A percentile compares a stretch with the other conserved stretches of the same genome.
Evolutionary conservation across 1,140 invertebrate genomes (phyloP).

Genomic region (Panagrolaimus sp.): DNA sequence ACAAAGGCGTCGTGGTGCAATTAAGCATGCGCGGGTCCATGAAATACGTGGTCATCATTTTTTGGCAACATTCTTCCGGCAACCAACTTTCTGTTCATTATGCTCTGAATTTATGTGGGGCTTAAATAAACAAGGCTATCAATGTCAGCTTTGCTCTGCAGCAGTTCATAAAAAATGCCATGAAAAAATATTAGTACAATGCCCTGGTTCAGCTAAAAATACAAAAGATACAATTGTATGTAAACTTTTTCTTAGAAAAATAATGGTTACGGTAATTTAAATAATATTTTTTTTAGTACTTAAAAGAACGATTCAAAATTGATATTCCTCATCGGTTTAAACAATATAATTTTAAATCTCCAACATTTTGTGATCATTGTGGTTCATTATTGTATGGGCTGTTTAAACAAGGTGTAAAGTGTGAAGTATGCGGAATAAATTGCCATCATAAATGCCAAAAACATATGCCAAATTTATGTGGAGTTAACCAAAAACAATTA

Average conservation of each 20-base stretch:
- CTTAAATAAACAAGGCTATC: conserved; percentile 64
- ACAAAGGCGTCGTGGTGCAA: conserved; percentile 78
- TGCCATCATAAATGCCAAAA: conserved; percentile 96
- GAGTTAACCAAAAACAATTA: conserved; percentile 91
- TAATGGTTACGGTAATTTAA: not conserved
- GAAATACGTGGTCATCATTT: conserved; percentile 80
- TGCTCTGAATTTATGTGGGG: conserved; percentile 64
- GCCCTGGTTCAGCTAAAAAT: conserved; percentile 63
- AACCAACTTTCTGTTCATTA: conserved; percentile 64
- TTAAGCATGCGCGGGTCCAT: conserved; percentile 78
- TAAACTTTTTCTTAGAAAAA: conserved; percentile 37
- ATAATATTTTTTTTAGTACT: conserved; percentile 44
- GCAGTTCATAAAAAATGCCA: conserved; percentile 65
- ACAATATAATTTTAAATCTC: conserved; percentile 86
- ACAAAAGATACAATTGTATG: conserved; percentile 64
- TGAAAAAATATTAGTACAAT: conserved; percentile 62
- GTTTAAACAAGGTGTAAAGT: conserved; percentile 90
- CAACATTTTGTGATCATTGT: conserved; percentile 99
- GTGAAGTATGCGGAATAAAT: conserved; percentile 87
- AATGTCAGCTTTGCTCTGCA: conserved; percentile 63
- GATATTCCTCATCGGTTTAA: conserved; percentile 87
- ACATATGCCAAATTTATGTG: conserved; percentile 91
- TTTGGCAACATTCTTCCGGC: conserved; percentile 65
- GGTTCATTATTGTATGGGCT: conserved; percentile 91
- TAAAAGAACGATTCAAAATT: conserved; percentile 78